phyloP scores from a whole-genome alignment of 2,797 vertebrate species.

The Macropus fuliginosus region DNA sequence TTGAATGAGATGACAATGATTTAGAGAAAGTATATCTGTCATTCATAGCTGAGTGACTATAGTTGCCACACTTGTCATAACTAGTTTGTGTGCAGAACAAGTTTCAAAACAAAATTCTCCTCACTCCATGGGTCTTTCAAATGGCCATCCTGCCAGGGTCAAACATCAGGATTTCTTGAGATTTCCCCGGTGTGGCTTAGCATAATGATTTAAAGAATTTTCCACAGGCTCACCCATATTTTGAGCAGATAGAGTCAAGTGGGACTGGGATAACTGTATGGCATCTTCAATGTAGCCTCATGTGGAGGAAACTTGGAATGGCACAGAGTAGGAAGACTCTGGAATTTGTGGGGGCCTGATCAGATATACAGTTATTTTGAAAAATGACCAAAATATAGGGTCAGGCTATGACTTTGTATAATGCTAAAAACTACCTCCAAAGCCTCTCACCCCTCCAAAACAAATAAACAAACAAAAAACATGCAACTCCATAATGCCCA shows the following conservation, averaged over 20 bases:
- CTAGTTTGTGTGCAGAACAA: neutral
- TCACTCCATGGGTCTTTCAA: neutral
- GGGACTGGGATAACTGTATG: neutral
- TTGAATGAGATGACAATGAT: neutral
- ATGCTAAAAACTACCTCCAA: neutral
- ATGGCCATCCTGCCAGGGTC: no score
- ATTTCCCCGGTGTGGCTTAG: neutral
- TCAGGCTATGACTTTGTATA: neutral
- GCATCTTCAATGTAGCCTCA: neutral
- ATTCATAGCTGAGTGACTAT: neutral
- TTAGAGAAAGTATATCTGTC: neutral
- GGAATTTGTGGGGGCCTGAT: neutral
- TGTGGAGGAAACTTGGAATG: neutral
- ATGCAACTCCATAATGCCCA: no score
- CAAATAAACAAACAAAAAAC: no score
- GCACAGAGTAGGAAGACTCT: neutral
- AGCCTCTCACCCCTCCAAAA: no score
- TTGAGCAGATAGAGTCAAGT: neutral
- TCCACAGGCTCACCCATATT: neutral
- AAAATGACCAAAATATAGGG: neutral
- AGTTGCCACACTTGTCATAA: neutral
- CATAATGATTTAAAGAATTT: neutral
- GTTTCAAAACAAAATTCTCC: neutral
- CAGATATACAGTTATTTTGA: neutral
- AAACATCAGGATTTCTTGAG: neutral